Evolutionary conservation across 2,888 invertebrate genomes (phyloP), one percentile per base, ranked within the genome.

Genomic region (Melangyna quadrimaculata): DNA sequence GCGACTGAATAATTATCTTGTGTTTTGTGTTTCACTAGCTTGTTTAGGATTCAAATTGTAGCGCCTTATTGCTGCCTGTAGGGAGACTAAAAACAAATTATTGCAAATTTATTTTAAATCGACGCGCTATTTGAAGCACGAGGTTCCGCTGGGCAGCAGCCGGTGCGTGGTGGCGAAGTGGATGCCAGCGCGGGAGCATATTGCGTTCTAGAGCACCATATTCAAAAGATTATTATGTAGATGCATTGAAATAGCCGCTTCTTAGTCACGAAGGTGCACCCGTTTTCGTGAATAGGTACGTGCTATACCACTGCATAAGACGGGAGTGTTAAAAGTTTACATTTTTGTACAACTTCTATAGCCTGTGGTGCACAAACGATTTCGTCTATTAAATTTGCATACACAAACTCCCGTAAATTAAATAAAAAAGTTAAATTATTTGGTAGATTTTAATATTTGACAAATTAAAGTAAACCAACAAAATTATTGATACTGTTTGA

Each of bases 1-100:
- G 61, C 71, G 24, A 48, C 53, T 69, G 55, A 63, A 71, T 71
- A 78, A 71, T 45, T 57, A 72, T 67, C 32, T 17, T 67, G 51
- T 57, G 43, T 61, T 65, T 29, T 48, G 43, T 69, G 12, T 57
- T 63, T 72, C 37, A 55, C 48, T 65, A 65, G 57, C 40, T 40
- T 53, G 22, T 65, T 78, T 27, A 48, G 24, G 48, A 70, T 70
- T 55, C 37, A 35, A 51, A 24, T 67, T 45, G 65, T 45, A 19
- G 65, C 29, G 6, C 14, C 9, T 2, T 2, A 0, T 3, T 24
- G 8, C 9, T 12, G 63, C 27, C 63, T 7, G 14, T 35, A 35
- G 22, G 24, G n/a, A 35, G 32, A 51, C 35, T 48, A 6, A 35
- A 51, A 67, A 48, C 65, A 67, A 67, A 67, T 67, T 51, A 67